These are phyloP conservation scores for Torymus auratus DNA, from an alignment of 2,888 invertebrate genomes.

Conservation along the genomic window DNA sequence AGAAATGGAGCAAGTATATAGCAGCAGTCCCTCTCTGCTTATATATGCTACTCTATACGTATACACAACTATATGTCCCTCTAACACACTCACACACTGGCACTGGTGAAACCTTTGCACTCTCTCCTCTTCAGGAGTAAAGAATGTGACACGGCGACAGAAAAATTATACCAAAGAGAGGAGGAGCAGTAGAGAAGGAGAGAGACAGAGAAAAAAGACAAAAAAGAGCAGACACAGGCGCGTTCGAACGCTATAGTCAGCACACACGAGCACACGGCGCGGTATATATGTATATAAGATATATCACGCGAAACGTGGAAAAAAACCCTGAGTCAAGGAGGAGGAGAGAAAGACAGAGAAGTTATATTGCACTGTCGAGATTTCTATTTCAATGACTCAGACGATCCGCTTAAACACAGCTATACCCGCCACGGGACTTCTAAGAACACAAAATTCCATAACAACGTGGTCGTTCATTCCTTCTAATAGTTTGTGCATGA, in stretches of 20 bases:
- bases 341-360: too few relatives aligned
- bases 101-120: too few relatives aligned
- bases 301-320: not conserved
- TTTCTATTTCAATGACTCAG: slow-evolving; percentile 62
- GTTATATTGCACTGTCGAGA: not conserved
- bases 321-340: slow-evolving; percentile 29
- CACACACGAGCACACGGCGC: too few relatives aligned
- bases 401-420: slow-evolving; percentile 70
- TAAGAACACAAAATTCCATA: slow-evolving; percentile 68
- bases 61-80: too few relatives aligned
- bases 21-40: slow-evolving; percentile 14
- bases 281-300: not conserved
- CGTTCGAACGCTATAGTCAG: too few relatives aligned
- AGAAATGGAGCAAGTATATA: slow-evolving; percentile 39
- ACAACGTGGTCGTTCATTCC: slow-evolving; percentile 54
- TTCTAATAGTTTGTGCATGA: slow-evolving; percentile 53
- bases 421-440: slow-evolving; percentile 73
- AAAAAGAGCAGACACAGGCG: too few relatives aligned
- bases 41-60: too few relatives aligned
- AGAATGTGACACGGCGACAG: slow-evolving; percentile 1
- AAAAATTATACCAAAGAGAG: not conserved
- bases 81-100: too few relatives aligned
- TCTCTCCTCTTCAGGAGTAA: not conserved
- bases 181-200: slow-evolving; percentile 1
- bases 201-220: too few relatives aligned